Base-by-base conservation (phyloP, 1,140 invertebrate genomes). In the Heliconius melpomene region DNA sequence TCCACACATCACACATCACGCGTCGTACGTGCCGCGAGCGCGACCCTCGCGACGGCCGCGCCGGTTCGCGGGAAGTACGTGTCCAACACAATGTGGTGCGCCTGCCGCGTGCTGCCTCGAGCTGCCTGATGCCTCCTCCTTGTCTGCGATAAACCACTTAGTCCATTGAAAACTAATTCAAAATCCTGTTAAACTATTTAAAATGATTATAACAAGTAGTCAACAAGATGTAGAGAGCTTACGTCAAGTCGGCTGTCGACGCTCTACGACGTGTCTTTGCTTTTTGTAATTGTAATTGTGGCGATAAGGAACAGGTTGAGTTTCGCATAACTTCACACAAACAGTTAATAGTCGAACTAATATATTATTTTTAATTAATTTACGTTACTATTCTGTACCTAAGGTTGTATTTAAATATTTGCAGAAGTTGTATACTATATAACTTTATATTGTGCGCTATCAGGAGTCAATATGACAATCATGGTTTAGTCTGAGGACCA, bases 21-120 rank as follows among this genome's bases (percentile, higher is more conserved):
- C n/a, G 46, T 74, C 74, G 38, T 54, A 38, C 16, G 16, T 52
- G 81, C 79, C 40, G 76, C 78, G 32, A 60, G 20, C 73, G 54
- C n/a, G n/a, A 52, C 38, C 52, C 29, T 72, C 77, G 16, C 57
- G 23, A 2, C 60, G 23, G 29, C 54, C 7, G 38, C 78, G 73
- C 23, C 72, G 73, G 11, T 77, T 80, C 79, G 70, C 7, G 40
- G 26, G 70, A 79, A 79, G 20, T 72, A 79, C 79, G 79, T 79
- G 79, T 70, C 20, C 36, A 26, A 36, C 7, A 72, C 77, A 73
- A 78, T 72, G 71, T 78, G 57, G 32, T 5, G 40, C 13, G 16
- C 40, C 9, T 11, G 38, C 38, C 38, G 1, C 13, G 18, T 1
- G 7, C 66, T 6, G 40, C 52, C 40, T 57, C 23, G 32, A 6